Conservation (phyloP, 2,888 invertebrate genomes). For the Scelioninae gen. 1 region DNA sequence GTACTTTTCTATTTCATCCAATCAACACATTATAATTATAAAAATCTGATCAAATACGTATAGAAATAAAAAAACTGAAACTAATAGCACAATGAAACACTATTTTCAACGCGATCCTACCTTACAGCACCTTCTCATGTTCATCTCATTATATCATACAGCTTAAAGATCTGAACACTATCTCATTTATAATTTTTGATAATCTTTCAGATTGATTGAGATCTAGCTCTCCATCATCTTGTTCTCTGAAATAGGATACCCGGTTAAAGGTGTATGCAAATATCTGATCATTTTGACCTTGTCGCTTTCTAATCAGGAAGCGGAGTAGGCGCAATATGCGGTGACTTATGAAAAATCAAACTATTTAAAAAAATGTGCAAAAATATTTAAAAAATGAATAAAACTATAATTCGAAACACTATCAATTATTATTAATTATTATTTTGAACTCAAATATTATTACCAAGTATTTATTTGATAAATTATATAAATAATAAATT, state of each 20-base stretch:
- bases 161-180: conserved; percentile 28
- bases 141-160: conserved; percentile 26
- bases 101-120: conserved; percentile 5
- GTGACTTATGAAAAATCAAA: conserved; percentile 15
- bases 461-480: no score
- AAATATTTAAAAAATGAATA: background rate
- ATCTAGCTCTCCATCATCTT: conserved; percentile 57
- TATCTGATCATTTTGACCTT: conserved; percentile 50
- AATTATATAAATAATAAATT: no score
- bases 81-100: conserved; percentile 2
- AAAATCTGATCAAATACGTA: background rate
- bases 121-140: conserved; percentile 36
- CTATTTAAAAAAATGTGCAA: background rate
- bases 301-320: conserved; percentile 53
- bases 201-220: conserved; percentile 53
- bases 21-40: background rate
- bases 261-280: conserved; percentile 51
- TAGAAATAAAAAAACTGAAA: conserved; percentile 1
- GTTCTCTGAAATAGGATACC: conserved; percentile 57
- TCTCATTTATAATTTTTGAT: conserved; percentile 58
- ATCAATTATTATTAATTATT: no score
- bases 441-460: no score
- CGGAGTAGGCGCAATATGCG: background rate
- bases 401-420: no score
- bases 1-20: no score